These are phyloP conservation scores for Loriculus beryllinus DNA, from an alignment of 2,797 vertebrate genomes.

Conservation along the genomic window DNA sequence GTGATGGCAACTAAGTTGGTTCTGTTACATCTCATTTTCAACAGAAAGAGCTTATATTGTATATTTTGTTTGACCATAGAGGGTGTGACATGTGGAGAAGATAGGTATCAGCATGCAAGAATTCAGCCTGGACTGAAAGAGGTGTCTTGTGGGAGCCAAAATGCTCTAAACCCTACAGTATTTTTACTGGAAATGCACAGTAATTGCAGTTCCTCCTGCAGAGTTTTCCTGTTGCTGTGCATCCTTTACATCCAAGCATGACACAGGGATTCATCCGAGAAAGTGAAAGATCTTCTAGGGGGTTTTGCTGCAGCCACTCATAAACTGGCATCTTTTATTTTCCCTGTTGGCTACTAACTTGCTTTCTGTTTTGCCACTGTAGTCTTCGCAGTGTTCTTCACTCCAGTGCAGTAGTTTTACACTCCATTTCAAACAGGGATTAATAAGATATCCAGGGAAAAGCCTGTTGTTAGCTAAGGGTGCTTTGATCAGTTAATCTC, in stretches of 20 bases:
- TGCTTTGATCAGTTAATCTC: slow-evolving; percentile 55
- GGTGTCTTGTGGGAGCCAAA: neutral
- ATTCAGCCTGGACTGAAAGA: neutral
- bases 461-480: slow-evolving; percentile 13
- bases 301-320: neutral
- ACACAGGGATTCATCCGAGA: neutral
- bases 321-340: neutral
- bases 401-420: neutral
- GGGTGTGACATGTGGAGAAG: neutral
- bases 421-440: slow-evolving; percentile 22
- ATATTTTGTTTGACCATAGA: neutral
- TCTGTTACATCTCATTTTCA: neutral
- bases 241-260: neutral
- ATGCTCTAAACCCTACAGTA: neutral
- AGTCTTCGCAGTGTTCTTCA: neutral
- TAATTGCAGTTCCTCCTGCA: neutral
- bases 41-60: neutral
- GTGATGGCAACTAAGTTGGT: fast-evolving
- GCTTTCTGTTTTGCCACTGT: neutral
- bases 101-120: neutral
- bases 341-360: neutral
- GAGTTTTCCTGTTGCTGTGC: neutral
- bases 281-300: neutral
- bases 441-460: slow-evolving; percentile 16
- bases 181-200: neutral